phyloP scores from a whole-genome alignment of 2,888 invertebrate species.

The Athrips mouffetella region DNA sequence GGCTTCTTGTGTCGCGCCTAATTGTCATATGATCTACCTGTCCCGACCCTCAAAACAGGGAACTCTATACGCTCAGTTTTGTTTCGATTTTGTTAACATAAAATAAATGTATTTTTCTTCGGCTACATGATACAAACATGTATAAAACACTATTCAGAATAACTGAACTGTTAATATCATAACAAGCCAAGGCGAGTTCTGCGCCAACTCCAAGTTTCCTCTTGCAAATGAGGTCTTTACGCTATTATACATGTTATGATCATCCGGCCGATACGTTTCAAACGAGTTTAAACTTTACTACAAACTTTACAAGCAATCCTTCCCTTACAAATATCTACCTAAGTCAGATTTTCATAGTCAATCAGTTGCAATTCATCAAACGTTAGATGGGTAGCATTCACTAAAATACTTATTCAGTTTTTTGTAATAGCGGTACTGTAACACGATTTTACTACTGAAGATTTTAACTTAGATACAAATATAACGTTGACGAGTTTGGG shows the following conservation, averaged over 20 bases:
- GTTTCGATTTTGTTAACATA: neutral
- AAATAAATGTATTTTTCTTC: neutral
- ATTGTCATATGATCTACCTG: slow-evolving; percentile 7
- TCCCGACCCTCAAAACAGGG: slow-evolving; percentile 3
- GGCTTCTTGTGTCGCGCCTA: slow-evolving; percentile 1
- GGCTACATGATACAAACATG: neutral
- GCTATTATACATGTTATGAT: slow-evolving; percentile 2
- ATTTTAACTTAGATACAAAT: too few species aligned
- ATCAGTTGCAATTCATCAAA: neutral
- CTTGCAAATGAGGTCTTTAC: slow-evolving; percentile 13
- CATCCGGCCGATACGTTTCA: neutral
- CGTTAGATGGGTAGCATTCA: neutral
- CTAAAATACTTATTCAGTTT: too few species aligned
- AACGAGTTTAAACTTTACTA: neutral
- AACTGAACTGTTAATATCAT: neutral
- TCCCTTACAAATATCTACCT: neutral
- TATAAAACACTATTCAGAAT: neutral
- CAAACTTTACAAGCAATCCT: neutral
- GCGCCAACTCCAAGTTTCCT: slow-evolving; percentile 17
- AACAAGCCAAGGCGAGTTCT: slow-evolving; percentile 9
- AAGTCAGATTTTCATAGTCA: neutral
- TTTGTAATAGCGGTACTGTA: too few species aligned
- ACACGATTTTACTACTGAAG: too few species aligned
- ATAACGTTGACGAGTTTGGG: too few species aligned
- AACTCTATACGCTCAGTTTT: slow-evolving; percentile 11